These are phyloP conservation scores for Cybosia mesomella DNA, from an alignment of 2,888 invertebrate species.

Conservation along the genomic window DNA sequence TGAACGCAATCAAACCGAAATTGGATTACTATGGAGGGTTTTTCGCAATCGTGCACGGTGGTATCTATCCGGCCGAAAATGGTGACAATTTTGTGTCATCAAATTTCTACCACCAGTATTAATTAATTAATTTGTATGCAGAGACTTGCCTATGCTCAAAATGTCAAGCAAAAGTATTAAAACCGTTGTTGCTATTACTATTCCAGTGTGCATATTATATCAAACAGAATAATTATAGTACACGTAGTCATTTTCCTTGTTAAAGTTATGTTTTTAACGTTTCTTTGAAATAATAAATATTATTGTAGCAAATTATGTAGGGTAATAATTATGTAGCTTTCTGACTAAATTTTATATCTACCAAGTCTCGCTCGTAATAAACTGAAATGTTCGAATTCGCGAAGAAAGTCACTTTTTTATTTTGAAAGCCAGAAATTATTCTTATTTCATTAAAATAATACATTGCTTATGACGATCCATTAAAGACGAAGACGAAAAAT, in stretches of 20 bases:
- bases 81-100: too few relatives aligned
- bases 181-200: too few relatives aligned
- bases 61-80: too few relatives aligned
- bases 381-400: conserved; percentile 1
- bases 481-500: not conserved
- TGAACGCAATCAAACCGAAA: too few relatives aligned
- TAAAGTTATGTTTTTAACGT: conserved; percentile 10
- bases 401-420: not conserved
- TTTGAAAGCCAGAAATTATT: not conserved
- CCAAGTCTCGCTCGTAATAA: not conserved
- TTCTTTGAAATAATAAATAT: too few relatives aligned
- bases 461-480: not conserved
- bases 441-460: not conserved
- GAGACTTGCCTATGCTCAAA: too few relatives aligned
- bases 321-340: not conserved
- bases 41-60: too few relatives aligned
- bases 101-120: too few relatives aligned
- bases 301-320: too few relatives aligned
- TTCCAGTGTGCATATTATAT: not conserved
- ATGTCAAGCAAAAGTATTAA: not conserved
- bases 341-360: not conserved
- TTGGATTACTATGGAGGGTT: too few relatives aligned
- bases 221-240: not conserved
- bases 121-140: too few relatives aligned
- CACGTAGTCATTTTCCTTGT: not conserved